Evolutionary conservation across 2,797 vertebrate species (phyloP).

Genomic region (Schizopygopsis pylzovi): DNA sequence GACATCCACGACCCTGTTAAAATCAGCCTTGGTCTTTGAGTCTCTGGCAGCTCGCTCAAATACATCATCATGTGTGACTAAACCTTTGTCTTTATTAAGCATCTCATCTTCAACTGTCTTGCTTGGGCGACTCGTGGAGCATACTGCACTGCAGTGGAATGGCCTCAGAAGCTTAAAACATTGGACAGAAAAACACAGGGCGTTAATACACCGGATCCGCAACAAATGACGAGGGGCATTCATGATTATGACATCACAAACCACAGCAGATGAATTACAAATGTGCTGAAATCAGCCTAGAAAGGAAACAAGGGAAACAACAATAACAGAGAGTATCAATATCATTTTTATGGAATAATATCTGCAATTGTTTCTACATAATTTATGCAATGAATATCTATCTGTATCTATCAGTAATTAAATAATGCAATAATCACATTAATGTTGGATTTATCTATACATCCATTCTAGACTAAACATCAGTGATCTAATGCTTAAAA

Average conservation of each 20-base stretch:
- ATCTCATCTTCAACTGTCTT: constrained; percentile 36
- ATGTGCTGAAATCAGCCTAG: background rate
- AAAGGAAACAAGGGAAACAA: background rate
- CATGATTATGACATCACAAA: constrained; percentile 64
- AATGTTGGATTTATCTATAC: background rate
- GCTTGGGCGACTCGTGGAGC: constrained; percentile 48
- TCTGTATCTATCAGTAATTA: background rate
- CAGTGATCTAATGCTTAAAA: background rate
- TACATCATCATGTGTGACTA: constrained; percentile 70
- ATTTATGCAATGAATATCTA: background rate
- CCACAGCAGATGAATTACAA: background rate
- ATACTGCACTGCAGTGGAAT: constrained; percentile 65
- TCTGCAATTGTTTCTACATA: no score
- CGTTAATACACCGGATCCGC: constrained; percentile 54
- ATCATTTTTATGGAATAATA: background rate
- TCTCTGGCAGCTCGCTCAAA: constrained; percentile 71
- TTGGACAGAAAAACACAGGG: background rate
- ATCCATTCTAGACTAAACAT: background rate
- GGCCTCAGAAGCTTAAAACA: constrained; percentile 60
- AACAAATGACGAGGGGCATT: constrained; percentile 66
- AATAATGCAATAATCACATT: background rate
- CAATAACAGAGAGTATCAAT: background rate
- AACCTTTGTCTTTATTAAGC: constrained; percentile 46
- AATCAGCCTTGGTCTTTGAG: constrained; percentile 77
- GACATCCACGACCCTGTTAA: constrained; percentile 75